Percentiles rank a stretch among this genome's conserved stretches.
Evolutionary conservation across 2,113 vertebrate genomes (phyloP).

Genomic region (Nesoenas mayeri): DNA sequence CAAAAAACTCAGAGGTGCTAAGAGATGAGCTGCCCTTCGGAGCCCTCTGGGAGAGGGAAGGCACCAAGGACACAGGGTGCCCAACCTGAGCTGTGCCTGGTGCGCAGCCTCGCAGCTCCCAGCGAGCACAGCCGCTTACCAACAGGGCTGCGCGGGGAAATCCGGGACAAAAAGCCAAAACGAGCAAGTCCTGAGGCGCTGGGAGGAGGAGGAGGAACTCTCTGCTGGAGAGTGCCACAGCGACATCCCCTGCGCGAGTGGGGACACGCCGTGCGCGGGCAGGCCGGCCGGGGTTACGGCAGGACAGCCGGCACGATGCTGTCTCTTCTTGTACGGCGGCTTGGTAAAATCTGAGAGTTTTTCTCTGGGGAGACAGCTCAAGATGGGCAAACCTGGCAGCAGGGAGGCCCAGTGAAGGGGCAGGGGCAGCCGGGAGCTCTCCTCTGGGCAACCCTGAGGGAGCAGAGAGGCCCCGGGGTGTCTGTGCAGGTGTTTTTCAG

Average conservation of each 20-base stretch:
- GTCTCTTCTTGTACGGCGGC: not conserved
- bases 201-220: not conserved
- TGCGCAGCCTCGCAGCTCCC: not conserved
- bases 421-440: not conserved
- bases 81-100: not conserved
- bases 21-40: not conserved
- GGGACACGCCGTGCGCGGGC: not conserved
- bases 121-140: rapidly evolving
- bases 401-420: not conserved
- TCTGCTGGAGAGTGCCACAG: not conserved
- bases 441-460: rapidly evolving
- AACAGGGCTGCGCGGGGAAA: not conserved
- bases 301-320: rapidly evolving
- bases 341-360: not conserved
- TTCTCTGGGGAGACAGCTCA: not conserved
- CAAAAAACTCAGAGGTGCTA: not conserved
- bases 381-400: not conserved
- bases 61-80: not conserved
- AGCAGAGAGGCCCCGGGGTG: not conserved
- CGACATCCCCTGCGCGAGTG: not conserved
- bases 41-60: not conserved
- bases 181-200: rapidly evolving
- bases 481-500: not conserved
- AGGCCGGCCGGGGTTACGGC: not conserved
- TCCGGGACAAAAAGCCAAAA: not conserved